Evolutionary conservation across 2,888 invertebrate genomes (phyloP).

Genomic region (Lysandra coridon): DNA sequence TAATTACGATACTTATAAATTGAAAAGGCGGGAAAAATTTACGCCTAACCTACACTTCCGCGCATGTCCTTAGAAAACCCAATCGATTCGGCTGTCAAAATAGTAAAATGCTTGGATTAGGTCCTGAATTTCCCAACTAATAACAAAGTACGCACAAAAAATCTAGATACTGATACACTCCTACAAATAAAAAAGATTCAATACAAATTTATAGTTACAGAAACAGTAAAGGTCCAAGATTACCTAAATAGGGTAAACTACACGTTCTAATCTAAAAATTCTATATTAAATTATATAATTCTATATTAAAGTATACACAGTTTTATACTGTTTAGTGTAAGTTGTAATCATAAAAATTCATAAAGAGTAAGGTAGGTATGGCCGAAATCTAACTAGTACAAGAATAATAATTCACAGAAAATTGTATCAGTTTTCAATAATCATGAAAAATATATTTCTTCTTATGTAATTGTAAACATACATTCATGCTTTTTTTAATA

Average conservation of each 20-base stretch:
- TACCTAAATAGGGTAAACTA: too few relatives aligned
- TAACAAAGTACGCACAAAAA: too few relatives aligned
- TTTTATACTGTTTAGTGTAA: not conserved
- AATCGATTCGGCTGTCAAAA: slow-evolving; percentile 18
- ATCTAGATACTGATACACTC: too few relatives aligned
- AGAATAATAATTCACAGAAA: not conserved
- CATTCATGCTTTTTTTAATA: not conserved
- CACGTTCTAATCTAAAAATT: too few relatives aligned
- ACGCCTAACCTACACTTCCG: not conserved
- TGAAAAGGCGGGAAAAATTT: slow-evolving; percentile 25
- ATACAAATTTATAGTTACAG: too few relatives aligned
- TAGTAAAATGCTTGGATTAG: not conserved
- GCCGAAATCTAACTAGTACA: not conserved
- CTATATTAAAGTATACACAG: not conserved
- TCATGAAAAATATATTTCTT: not conserved
- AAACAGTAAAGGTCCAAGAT: too few relatives aligned
- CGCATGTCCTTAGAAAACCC: slow-evolving; percentile 8
- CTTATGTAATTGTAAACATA: not conserved
- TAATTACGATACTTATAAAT: not conserved
- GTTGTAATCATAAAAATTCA: not conserved
- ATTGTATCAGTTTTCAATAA: not conserved
- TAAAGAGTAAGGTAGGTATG: not conserved
- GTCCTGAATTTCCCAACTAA: not conserved
- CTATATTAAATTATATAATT: not conserved
- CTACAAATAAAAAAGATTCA: too few relatives aligned